Conservation (phyloP, 2,113 vertebrate genomes). For the Sprattus sprattus region DNA sequence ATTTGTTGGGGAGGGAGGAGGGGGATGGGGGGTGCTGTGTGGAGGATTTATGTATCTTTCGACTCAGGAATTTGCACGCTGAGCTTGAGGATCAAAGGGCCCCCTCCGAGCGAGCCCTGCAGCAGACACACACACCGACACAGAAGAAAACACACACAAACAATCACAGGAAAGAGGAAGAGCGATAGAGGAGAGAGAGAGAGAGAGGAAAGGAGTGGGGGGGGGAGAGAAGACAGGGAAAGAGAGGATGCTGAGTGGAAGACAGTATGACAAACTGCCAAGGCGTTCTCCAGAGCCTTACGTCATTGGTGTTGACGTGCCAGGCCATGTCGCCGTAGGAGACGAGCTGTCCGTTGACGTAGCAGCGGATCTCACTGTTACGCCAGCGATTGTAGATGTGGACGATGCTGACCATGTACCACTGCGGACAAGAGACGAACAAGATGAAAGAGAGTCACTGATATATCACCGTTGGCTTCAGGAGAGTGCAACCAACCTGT, state of each 20-base stretch:
- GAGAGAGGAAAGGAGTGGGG: not conserved
- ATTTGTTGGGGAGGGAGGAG: not conserved
- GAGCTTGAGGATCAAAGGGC: not conserved
- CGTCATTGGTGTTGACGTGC: conserved; percentile 99
- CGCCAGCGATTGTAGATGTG: conserved; percentile 99
- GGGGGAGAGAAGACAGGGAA: conserved; percentile 17
- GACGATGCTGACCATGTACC: conserved; percentile 99
- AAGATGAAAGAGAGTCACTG: not conserved
- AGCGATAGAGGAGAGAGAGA: conserved; percentile 2
- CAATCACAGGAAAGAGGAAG: not conserved
- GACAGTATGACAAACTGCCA: not conserved
- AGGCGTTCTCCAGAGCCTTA: conserved; percentile 66
- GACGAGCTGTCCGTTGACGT: conserved; percentile 96
- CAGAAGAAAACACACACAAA: conserved; percentile 19
- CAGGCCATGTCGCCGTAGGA: conserved; percentile 99
- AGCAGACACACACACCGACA: conserved; percentile 20
- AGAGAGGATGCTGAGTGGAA: not conserved
- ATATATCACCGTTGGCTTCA: not conserved
- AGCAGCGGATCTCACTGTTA: conserved; percentile 99
- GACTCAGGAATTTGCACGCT: not conserved
- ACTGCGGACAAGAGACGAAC: conserved; percentile 67
- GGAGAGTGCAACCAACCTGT: not conserved
- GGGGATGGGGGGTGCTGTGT: not conserved
- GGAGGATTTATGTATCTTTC: conserved; percentile 22
- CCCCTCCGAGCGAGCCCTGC: not conserved